Evolutionary conservation across 2,797 vertebrate species (phyloP).

Genomic region (Eurystomus glaucurus): DNA sequence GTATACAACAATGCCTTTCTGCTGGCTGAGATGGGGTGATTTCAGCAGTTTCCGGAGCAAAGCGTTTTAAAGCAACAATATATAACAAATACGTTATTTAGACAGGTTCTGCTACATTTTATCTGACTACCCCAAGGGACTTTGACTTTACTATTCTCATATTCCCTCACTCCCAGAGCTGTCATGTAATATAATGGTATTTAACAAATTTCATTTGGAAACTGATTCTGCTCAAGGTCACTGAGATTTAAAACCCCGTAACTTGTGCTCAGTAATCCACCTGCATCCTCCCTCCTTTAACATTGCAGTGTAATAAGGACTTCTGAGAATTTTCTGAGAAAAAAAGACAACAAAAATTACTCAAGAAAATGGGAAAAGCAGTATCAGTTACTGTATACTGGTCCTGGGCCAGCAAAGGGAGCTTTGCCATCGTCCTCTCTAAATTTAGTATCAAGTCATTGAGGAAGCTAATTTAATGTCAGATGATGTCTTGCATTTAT

Average conservation of each 20-base stretch:
- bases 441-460: neutral
- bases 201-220: conserved; percentile 71
- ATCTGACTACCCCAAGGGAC: conserved; percentile 41
- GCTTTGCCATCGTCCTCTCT: neutral
- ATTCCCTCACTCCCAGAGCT: conserved; percentile 42
- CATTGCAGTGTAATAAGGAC: neutral
- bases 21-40: conserved; percentile 17
- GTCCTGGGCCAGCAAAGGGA: neutral
- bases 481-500: neutral
- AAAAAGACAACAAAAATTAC: neutral
- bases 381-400: neutral
- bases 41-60: conserved; percentile 42
- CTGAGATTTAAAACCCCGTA: conserved; percentile 12
- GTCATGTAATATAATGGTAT: conserved; percentile 50
- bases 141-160: conserved; percentile 39
- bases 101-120: conserved; percentile 67
- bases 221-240: conserved; percentile 58
- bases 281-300: conserved; percentile 23
- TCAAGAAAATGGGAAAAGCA: neutral
- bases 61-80: conserved; percentile 53
- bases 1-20: neutral
- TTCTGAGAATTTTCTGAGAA: neutral
- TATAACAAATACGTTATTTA: conserved; percentile 67
- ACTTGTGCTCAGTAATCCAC: neutral
- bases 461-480: conserved; percentile 11